phyloP scores from a whole-genome alignment of 1,140 invertebrate genomes.

The Hormaphis cornu region DNA sequence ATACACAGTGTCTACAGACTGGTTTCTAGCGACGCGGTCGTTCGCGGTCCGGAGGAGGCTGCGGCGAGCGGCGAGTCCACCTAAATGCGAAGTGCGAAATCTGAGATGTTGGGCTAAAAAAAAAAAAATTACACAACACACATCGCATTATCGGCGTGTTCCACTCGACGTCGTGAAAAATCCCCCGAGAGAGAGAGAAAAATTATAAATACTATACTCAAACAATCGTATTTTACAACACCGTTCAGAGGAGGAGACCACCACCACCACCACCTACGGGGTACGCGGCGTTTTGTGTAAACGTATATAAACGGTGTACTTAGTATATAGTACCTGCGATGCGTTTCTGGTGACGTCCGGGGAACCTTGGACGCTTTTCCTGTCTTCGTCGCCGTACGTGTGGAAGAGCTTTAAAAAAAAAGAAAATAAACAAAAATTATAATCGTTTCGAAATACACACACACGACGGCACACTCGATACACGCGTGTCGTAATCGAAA shows the following conservation, averaged over 20 bases:
- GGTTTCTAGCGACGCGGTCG: background rate
- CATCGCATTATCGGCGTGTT: too few species aligned
- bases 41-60: background rate
- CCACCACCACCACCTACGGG: too few species aligned
- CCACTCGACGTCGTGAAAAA: too few species aligned
- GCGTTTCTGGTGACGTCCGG: constrained; percentile 37
- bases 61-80: background rate
- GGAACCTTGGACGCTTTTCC: constrained; percentile 40
- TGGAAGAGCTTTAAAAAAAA: constrained; percentile 48
- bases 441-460: background rate
- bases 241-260: too few species aligned
- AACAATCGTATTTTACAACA: too few species aligned
- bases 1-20: constrained; percentile 6
- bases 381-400: constrained; percentile 56
- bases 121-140: too few species aligned
- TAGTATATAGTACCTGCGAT: constrained; percentile 28
- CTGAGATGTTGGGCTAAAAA: constrained; percentile 21
- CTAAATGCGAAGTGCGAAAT: constrained; percentile 18
- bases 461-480: too few species aligned
- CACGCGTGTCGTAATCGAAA: too few species aligned
- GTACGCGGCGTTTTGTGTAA: too few species aligned
- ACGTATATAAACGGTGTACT: too few species aligned
- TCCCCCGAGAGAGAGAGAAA: too few species aligned
- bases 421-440: constrained; percentile 26
- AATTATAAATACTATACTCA: too few species aligned